phyloP scores from a whole-genome alignment of 2,113 vertebrate genomes.

The Ammodytes marinus region DNA sequence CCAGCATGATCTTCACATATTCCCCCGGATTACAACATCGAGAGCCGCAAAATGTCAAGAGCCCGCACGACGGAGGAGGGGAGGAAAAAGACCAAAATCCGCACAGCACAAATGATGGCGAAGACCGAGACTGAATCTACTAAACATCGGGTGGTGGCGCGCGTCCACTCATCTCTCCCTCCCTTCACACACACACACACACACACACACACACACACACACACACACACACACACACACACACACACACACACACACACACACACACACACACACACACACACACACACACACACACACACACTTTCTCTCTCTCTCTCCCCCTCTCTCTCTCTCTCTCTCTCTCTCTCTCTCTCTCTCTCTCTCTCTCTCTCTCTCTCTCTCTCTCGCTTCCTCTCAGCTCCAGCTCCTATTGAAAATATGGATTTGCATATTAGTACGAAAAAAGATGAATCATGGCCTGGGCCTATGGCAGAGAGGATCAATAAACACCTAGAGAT shows the following conservation, averaged over 20 bases:
- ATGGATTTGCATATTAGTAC: constrained; percentile 55
- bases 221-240: not conserved
- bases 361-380: constrained; percentile 18
- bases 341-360: constrained; percentile 2
- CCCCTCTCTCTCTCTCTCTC: constrained; percentile 13
- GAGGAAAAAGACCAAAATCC: constrained; percentile 13
- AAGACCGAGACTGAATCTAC: constrained; percentile 52
- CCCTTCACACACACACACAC: too few relatives aligned
- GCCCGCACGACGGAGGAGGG: constrained; percentile 38
- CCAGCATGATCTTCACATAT: constrained; percentile 88
- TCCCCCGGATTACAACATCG: constrained; percentile 79
- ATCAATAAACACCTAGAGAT: constrained; percentile 51
- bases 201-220: not conserved
- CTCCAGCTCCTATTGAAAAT: constrained; percentile 35
- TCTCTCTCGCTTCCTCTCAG: constrained; percentile 38
- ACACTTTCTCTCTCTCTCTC: constrained; percentile 30
- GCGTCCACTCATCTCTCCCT: constrained; percentile 67
- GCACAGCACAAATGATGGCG: constrained; percentile 47
- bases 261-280: not conserved
- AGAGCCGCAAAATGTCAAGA: constrained; percentile 64
- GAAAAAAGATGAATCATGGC: constrained; percentile 41
- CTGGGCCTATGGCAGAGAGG: constrained; percentile 11
- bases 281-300: too few relatives aligned
- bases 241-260: not conserved
- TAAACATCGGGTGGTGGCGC: constrained; percentile 72